Conservation (phyloP, 2,113 vertebrate genomes). For the Ammospiza caudacuta region DNA sequence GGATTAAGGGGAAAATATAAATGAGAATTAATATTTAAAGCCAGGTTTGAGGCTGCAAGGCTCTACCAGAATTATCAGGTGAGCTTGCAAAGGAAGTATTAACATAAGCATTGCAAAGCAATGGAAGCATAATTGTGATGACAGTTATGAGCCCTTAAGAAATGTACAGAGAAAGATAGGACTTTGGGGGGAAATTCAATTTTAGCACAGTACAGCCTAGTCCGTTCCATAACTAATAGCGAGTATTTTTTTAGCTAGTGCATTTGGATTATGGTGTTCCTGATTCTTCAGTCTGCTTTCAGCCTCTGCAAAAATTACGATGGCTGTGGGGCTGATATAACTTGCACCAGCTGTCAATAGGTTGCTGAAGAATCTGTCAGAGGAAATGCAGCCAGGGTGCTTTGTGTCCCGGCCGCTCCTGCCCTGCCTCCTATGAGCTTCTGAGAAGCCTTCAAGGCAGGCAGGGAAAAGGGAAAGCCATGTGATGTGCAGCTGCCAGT, state of each 20-base stretch:
- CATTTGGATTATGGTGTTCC: slow-evolving; percentile 28
- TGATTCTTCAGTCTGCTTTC: background rate
- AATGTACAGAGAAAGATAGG: slow-evolving; percentile 14
- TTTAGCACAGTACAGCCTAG: slow-evolving; percentile 26
- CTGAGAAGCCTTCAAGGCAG: background rate
- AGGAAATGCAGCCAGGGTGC: background rate
- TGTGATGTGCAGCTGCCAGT: background rate
- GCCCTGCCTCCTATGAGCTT: background rate
- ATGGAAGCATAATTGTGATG: background rate
- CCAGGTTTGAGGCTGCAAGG: background rate
- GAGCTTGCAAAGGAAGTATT: slow-evolving; percentile 31
- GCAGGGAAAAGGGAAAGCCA: background rate
- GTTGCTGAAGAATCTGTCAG: background rate
- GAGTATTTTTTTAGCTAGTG: background rate
- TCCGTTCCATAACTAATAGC: slow-evolving; percentile 14
- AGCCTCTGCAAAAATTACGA: slow-evolving; percentile 1
- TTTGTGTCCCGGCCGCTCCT: background rate
- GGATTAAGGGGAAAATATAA: slow-evolving; percentile 46
- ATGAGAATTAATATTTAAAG: slow-evolving; percentile 47
- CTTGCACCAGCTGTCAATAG: slow-evolving; percentile 27
- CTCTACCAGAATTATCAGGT: slow-evolving; percentile 41
- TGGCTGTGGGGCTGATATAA: background rate
- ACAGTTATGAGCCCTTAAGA: slow-evolving; percentile 45
- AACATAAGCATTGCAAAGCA: slow-evolving; percentile 32
- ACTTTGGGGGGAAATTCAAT: slow-evolving; percentile 47